Evolutionary conservation across 2,888 invertebrate species (phyloP).

Genomic region (Liopterus haemorrhoidalis): DNA sequence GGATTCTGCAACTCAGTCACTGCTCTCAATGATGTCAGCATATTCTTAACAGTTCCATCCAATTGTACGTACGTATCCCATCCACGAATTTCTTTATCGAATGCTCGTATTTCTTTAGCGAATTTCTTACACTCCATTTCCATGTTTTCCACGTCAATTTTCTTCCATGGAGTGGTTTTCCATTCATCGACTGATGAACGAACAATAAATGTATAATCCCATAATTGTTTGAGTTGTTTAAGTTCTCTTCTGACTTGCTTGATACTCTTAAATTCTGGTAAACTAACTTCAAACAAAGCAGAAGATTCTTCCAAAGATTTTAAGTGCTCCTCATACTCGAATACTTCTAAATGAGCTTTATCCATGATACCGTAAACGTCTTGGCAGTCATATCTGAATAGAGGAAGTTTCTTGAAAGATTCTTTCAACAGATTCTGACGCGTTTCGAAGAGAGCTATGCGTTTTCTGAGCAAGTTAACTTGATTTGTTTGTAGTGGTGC

Average conservation of each 20-base stretch:
- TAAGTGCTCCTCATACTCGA: slow-evolving; percentile 62
- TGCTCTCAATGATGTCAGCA: slow-evolving; percentile 87
- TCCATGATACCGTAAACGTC: slow-evolving; percentile 67
- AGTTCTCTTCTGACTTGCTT: slow-evolving; percentile 71
- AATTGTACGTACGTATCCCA: slow-evolving; percentile 76
- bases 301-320: slow-evolving; percentile 65
- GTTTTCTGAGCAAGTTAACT: slow-evolving; percentile 77
- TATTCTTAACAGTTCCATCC: slow-evolving; percentile 80
- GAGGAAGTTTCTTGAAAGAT: slow-evolving; percentile 56
- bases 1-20: slow-evolving; percentile 93
- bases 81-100: slow-evolving; percentile 73
- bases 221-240: slow-evolving; percentile 69
- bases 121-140: slow-evolving; percentile 92
- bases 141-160: slow-evolving; percentile 90
- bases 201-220: slow-evolving; percentile 84
- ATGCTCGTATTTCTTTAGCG: slow-evolving; percentile 70
- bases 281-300: slow-evolving; percentile 75
- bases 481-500: slow-evolving; percentile 85
- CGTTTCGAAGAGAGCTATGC: slow-evolving; percentile 73
- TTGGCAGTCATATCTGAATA: slow-evolving; percentile 59
- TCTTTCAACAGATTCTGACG: slow-evolving; percentile 71
- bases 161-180: slow-evolving; percentile 91
- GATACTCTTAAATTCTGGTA: slow-evolving; percentile 75
- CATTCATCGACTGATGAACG: slow-evolving; percentile 80
- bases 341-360: slow-evolving; percentile 60